Conservation (phyloP, 2,797 vertebrate species). For the Cynopterus sphinx region DNA sequence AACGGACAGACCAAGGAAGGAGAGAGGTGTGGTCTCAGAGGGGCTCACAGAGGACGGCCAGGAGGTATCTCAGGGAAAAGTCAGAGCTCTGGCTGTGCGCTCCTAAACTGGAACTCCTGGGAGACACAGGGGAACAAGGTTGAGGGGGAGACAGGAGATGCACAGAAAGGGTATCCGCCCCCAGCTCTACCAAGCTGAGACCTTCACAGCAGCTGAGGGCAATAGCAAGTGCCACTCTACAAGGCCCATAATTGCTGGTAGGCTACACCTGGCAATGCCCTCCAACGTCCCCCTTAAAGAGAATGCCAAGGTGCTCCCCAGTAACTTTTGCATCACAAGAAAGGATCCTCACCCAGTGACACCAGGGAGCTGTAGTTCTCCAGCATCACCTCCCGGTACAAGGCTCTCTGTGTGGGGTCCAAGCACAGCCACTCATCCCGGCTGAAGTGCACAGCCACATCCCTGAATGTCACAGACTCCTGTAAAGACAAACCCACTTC, state of each 20-base stretch:
- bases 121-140: not conserved
- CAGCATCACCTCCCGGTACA: conserved; percentile 84
- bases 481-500: conserved; percentile 55
- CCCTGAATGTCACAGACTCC: conserved; percentile 67
- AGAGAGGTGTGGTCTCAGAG: not conserved
- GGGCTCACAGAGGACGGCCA: not conserved
- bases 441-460: conserved; percentile 67
- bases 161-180: not conserved
- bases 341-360: conserved; percentile 78
- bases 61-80: not conserved
- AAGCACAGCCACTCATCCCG: conserved; percentile 76
- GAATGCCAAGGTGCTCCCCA: not conserved
- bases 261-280: not conserved
- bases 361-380: conserved; percentile 83
- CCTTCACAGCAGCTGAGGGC: not conserved
- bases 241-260: not conserved
- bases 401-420: conserved; percentile 73
- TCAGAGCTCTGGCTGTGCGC: not conserved
- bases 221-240: not conserved
- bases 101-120: not conserved
- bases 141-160: not conserved
- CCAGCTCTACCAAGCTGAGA: not conserved
- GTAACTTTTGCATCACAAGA: not conserved
- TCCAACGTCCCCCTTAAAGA: not conserved
- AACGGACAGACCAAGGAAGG: not conserved